Conservation (phyloP, 2,797 vertebrate species). For the Gobionotothen gibberifrons region DNA sequence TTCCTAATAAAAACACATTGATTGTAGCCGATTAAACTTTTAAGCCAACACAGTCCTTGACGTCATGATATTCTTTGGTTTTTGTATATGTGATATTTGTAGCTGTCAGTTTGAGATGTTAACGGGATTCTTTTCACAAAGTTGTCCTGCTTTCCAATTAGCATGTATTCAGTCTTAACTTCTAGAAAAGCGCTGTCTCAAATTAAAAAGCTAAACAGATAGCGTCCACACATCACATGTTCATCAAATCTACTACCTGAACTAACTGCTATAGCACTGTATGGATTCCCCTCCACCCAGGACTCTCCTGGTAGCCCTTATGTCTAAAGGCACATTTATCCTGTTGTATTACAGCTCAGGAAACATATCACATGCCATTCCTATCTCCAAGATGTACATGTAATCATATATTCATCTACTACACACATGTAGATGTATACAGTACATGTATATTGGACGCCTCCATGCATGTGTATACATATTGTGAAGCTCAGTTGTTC, state of each 20-base stretch:
- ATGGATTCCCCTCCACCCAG: neutral
- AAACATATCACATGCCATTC: neutral
- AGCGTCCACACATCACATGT: neutral
- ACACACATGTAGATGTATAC: neutral
- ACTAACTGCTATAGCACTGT: neutral
- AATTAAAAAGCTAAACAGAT: neutral
- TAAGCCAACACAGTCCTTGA: neutral
- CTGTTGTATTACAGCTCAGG: neutral
- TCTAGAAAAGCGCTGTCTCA: neutral
- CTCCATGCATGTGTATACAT: neutral
- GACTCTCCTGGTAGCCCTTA: neutral
- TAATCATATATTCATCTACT: slow-evolving; percentile 29
- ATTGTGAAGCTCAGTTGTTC: neutral
- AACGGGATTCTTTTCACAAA: neutral
- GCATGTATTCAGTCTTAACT: neutral
- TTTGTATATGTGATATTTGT: neutral
- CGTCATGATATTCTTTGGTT: neutral
- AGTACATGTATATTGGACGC: neutral
- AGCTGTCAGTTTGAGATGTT: neutral
- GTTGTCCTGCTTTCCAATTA: neutral
- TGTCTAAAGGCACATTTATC: neutral
- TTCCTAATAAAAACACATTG: neutral
- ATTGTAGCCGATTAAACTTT: neutral
- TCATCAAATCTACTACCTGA: neutral
- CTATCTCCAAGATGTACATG: neutral